These are phyloP conservation scores for Panorpa germanica DNA, from an alignment of 2,888 invertebrate genomes.

Conservation along the genomic window DNA sequence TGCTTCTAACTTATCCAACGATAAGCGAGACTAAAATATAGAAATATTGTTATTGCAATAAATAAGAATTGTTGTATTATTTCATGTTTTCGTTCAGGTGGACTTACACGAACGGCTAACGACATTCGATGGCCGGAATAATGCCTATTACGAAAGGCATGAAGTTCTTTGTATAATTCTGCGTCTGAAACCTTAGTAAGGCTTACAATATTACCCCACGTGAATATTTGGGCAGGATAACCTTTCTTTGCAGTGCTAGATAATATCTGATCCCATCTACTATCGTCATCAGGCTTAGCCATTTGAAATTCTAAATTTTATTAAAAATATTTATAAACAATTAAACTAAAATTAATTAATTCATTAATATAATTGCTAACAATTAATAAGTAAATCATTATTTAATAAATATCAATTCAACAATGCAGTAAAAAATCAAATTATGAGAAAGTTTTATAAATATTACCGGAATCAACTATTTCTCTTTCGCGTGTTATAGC, in stretches of 20 bases:
- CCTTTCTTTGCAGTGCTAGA: slow-evolving; percentile 42
- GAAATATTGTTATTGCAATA: not conserved
- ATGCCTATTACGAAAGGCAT: slow-evolving; percentile 54
- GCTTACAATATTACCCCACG: slow-evolving; percentile 69
- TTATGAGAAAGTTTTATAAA: not conserved
- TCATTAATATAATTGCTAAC: slow-evolving; percentile 3
- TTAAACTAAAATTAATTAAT: slow-evolving; percentile 1
- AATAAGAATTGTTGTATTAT: slow-evolving; percentile 5
- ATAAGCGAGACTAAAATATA: not conserved
- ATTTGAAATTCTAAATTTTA: slow-evolving; percentile 55
- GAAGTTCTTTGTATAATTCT: slow-evolving; percentile 44
- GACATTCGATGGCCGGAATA: slow-evolving; percentile 84
- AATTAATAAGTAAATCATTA: slow-evolving; percentile 7
- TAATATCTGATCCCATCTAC: slow-evolving; percentile 59
- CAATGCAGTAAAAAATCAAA: slow-evolving; percentile 1
- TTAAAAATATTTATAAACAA: slow-evolving; percentile 7
- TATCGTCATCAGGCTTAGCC: slow-evolving; percentile 51
- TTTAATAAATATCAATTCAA: slow-evolving; percentile 10
- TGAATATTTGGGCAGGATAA: slow-evolving; percentile 58
- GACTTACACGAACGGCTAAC: slow-evolving; percentile 52
- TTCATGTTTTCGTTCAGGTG: slow-evolving; percentile 21
- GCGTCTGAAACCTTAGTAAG: slow-evolving; percentile 49
- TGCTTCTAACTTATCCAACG: slow-evolving; percentile 7
- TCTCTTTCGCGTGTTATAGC: slow-evolving; percentile 74
- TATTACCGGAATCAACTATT: slow-evolving; percentile 66